Percentiles rank a stretch among this genome's conserved stretches.
Evolutionary conservation across 2,113 vertebrate species (phyloP).

Genomic region (Cricetomys ansorgei): DNA sequence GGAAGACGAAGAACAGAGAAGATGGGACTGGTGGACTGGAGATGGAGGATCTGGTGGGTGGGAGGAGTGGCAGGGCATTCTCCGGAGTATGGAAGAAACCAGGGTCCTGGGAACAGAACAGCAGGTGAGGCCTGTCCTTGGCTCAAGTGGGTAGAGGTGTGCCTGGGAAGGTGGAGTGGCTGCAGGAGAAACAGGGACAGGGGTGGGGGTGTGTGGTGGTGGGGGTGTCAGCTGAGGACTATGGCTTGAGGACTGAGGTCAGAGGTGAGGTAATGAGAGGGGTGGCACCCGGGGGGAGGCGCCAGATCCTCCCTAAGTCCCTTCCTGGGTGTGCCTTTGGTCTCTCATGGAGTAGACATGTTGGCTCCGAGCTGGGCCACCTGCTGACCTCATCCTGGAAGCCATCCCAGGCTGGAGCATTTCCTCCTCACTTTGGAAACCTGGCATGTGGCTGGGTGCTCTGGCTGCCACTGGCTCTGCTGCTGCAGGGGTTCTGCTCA

Average conservation of each 20-base stretch:
- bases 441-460: background rate
- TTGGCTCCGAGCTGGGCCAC: slow-evolving; percentile 31
- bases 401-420: background rate
- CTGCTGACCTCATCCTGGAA: slow-evolving; percentile 40
- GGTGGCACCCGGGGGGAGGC: background rate
- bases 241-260: background rate
- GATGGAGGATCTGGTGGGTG: too few species aligned
- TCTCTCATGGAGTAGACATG: background rate
- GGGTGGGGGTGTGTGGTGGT: too few species aligned
- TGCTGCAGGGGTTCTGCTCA: background rate
- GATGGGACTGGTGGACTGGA: too few species aligned
- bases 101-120: background rate
- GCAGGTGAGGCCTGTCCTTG: background rate
- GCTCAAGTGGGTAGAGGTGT: background rate
- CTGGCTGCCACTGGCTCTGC: background rate
- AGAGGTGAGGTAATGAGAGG: background rate
- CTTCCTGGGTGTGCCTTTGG: slow-evolving; percentile 20
- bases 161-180: background rate
- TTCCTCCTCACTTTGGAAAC: background rate
- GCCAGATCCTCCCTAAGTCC: background rate
- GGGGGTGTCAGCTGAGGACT: background rate
- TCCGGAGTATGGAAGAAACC: background rate
- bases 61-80: background rate
- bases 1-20: background rate
- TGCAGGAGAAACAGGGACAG: background rate